Conservation (phyloP, 2,888 invertebrate genomes). For the Drosophila colorata region DNA sequence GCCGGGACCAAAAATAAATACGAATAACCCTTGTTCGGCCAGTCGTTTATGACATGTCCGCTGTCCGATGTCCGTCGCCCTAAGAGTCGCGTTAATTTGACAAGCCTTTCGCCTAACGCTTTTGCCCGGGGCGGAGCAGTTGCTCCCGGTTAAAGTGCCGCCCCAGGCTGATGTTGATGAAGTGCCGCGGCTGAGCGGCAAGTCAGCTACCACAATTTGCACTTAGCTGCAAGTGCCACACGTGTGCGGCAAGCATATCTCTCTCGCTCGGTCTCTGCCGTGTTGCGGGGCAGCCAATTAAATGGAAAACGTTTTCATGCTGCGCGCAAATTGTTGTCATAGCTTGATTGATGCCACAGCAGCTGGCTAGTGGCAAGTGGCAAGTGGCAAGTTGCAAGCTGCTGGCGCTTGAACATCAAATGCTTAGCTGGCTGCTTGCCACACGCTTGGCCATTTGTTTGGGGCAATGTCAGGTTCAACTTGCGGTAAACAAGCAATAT, state of each 20-base stretch:
- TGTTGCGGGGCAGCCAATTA: slow-evolving; percentile 53
- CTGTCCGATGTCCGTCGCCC: slow-evolving; percentile 15
- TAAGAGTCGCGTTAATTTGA: slow-evolving; percentile 66
- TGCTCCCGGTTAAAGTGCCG: slow-evolving; percentile 46
- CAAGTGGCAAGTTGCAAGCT: slow-evolving; percentile 4
- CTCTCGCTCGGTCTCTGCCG: not conserved
- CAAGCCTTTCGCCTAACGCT: slow-evolving; percentile 43
- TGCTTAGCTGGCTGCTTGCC: slow-evolving; percentile 7
- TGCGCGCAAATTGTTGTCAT: slow-evolving; percentile 55
- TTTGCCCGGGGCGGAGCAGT: not conserved
- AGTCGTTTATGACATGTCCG: slow-evolving; percentile 32
- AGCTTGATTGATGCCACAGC: slow-evolving; percentile 63
- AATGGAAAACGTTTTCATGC: slow-evolving; percentile 68
- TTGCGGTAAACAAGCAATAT: slow-evolving; percentile 54
- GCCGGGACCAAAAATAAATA: slow-evolving; percentile 44
- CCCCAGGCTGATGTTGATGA: slow-evolving; percentile 39
- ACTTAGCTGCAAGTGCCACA: slow-evolving; percentile 48
- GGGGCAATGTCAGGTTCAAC: not conserved
- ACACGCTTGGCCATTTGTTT: slow-evolving; percentile 17
- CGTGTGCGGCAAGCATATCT: slow-evolving; percentile 16
- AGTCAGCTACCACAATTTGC: slow-evolving; percentile 42
- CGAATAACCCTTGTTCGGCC: slow-evolving; percentile 35
- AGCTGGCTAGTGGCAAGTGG: slow-evolving; percentile 9
- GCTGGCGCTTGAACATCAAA: not conserved
- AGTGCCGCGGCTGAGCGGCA: slow-evolving; percentile 38